Evolutionary conservation across 1,140 invertebrate genomes (phyloP).

Genomic region (Lucilia sericata): DNA sequence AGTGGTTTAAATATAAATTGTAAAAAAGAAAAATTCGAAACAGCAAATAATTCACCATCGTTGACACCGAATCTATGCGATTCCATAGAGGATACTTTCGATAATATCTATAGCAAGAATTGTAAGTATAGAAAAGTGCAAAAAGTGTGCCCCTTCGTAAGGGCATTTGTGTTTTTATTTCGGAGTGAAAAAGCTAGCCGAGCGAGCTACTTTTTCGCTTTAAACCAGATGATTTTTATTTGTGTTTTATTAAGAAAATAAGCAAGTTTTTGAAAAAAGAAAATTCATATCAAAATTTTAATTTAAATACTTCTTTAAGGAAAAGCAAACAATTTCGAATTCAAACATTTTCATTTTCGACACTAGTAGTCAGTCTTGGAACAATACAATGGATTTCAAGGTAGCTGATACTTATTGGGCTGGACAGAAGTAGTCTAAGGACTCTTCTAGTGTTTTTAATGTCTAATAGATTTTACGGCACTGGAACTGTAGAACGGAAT

Average conservation of each 20-base stretch:
- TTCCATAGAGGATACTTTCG: conserved; percentile 65
- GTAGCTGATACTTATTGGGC: too few relatives aligned
- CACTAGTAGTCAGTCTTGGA: too few relatives aligned
- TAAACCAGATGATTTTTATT: neutral
- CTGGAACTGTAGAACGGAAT: too few relatives aligned
- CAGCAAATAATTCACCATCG: conserved; percentile 25
- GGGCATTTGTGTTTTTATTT: neutral
- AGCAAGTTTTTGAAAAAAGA: too few relatives aligned
- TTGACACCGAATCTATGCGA: conserved; percentile 57
- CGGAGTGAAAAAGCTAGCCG: neutral
- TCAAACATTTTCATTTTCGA: too few relatives aligned
- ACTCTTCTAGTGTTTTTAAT: too few relatives aligned
- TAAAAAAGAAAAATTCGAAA: conserved; percentile 64
- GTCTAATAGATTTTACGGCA: too few relatives aligned
- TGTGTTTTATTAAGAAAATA: neutral
- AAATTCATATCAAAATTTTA: too few relatives aligned
- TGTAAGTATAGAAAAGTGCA: conserved; percentile 59
- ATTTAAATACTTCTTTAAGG: too few relatives aligned
- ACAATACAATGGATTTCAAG: too few relatives aligned
- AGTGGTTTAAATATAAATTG: conserved; percentile 61
- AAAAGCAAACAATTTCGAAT: too few relatives aligned
- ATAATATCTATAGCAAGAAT: conserved; percentile 65
- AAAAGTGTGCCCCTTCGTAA: neutral
- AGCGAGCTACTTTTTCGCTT: neutral
- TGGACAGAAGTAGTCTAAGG: too few relatives aligned